Evolutionary conservation across 1,140 invertebrate genomes (phyloP), one percentile per base, ranked within the genome.

Genomic region (Euschistus heros): DNA sequence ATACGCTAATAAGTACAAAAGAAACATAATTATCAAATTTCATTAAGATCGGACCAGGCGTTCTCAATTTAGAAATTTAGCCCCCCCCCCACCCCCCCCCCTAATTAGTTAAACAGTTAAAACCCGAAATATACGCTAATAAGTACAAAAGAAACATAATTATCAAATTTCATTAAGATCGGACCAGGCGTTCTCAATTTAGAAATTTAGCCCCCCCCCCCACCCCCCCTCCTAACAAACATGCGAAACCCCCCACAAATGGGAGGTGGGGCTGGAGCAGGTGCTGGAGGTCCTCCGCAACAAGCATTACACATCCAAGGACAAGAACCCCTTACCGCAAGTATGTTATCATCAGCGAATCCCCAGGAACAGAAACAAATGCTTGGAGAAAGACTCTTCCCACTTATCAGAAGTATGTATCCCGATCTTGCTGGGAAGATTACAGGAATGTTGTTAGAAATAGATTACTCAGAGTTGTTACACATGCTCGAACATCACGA

Each of bases 381-480:
- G 89, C 79, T 99, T 64, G 97, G 97, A 67, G 97, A 99, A 79
- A 86, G 94, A 68, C 79, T 99, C 17, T 99, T 96, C 86, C 97
- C 97, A 15, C 81, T 98, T 60, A 98, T 99, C 79, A 63, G 62
- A 24, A 82, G 86, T 66, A 94, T 97, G 89, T 92, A 97, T 78
- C 85, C 92, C 1, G 83, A 90, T 57, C 79, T 96, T 70, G 94
- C 95, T 72, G 96, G 96, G 30, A 99, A 99, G 79, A 98, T 99
- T 71, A 99, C 97, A 71, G 97, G 97, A 70, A 99, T 99, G 97
- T 84, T 99, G 78, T 77, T 99, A 68, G 97, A 99, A 77, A 99
- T 99, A 73, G 97, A 99, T 79, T 99, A 99, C 77, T 92, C 94
- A 17, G 97, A 99, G 76, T 78, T 99, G 64, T 79, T 99, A 69